phyloP scores from a whole-genome alignment of 2,797 vertebrate genomes.

The Chrysolophus pictus region DNA sequence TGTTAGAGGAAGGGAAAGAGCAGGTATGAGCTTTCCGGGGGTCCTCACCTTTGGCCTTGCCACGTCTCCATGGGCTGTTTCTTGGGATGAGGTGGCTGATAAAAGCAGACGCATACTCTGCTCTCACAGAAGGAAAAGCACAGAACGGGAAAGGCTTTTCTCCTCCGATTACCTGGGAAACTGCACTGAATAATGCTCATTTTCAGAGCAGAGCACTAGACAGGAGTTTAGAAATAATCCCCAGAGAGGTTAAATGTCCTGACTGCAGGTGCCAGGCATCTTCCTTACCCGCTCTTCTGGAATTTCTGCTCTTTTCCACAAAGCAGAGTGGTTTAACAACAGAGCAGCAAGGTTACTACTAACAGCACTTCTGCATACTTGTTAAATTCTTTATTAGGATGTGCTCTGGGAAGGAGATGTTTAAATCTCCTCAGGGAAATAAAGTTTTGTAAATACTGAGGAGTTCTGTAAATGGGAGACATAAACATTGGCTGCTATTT shows the following conservation, averaged over 20 bases:
- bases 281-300: accelerated
- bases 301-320: not conserved
- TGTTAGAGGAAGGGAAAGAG: not conserved
- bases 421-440: not conserved
- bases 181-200: not conserved
- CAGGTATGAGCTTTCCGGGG: not conserved
- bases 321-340: not conserved
- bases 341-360: not conserved
- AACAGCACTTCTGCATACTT: not conserved
- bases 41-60: not conserved
- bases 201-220: not conserved
- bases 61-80: accelerated
- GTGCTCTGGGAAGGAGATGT: not conserved
- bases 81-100: not conserved
- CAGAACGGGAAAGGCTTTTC: not conserved
- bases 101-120: not conserved
- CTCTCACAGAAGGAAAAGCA: not conserved
- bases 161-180: not conserved
- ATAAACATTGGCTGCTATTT: not conserved
- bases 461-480: not conserved
- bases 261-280: accelerated
- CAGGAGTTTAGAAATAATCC: not conserved
- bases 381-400: not conserved
- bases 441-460: not conserved
- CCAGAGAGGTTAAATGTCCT: not conserved